Evolutionary conservation across 2,113 vertebrate genomes (phyloP), one percentile per base, ranked within the genome.

Genomic region (Asarcornis scutulata): DNA sequence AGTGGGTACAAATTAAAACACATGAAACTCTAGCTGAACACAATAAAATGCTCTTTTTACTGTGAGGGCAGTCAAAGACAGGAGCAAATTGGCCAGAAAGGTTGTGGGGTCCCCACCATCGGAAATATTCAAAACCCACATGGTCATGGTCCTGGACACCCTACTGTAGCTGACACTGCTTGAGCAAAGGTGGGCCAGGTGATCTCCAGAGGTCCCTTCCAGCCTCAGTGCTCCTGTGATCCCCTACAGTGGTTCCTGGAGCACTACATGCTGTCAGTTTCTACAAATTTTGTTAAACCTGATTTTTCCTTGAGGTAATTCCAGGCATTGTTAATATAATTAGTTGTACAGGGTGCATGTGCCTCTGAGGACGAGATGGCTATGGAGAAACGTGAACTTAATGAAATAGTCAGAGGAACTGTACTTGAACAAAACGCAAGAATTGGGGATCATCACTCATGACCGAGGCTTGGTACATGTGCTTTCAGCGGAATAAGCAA

Each of bases 291-390:
- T 1, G 0, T 26, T 38, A 53, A 29, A 31, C 26, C 38, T 75
- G 55, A 67, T 72, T 72, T 92, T 91, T 56, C 73, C 52, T 48
- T 50, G 32, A 72, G 22, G 69, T 78, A 84, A 88, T 91, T 91
- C 62, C 17, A 83, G 52, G 71, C 27, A 31, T 80, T 69, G 53
- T 44, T 74, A 34, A 17, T 92, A 42, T 75, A 72, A 83, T 88
- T 92, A 88, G 71, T 40, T 78, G 53, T 20, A 83, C 40, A 7
- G 22, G 86, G 59, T 84, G 14, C 32, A 60, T 34, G 60, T 63
- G 67, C 56, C 46, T 82, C 73, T 53, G 66, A 89, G 81, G 42
- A 79, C 75, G 69, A 95, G 38, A 52, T 72, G 20, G 73, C 64
- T 95, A 53, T 81, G 23, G 34, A 75, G 69, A 93, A 82, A 56